Percentiles rank a stretch among this genome's conserved stretches.
Evolutionary conservation across 1,140 invertebrate species (phyloP).

Genomic region (Drosophila mayri): DNA sequence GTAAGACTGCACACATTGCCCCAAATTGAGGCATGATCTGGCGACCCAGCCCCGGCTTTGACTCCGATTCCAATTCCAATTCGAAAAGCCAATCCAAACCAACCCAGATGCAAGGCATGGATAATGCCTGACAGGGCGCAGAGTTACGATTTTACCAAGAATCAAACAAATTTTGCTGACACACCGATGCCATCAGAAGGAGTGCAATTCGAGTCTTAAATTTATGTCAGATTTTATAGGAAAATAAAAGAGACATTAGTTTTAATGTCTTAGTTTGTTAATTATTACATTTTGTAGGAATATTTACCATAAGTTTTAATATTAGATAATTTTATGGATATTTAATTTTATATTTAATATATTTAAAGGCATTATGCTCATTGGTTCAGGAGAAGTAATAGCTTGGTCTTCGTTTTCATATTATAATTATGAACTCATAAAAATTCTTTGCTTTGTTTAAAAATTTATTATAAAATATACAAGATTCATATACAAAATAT

Average conservation of each 20-base stretch:
- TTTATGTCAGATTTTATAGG: background rate
- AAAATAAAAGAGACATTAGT: background rate
- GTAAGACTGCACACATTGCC: conserved; percentile 73
- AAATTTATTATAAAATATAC: too few species aligned
- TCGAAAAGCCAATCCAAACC: conserved; percentile 4
- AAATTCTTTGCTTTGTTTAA: too few species aligned
- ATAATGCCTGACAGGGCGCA: conserved; percentile 40
- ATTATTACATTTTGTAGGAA: background rate
- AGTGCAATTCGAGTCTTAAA: background rate
- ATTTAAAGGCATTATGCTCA: too few species aligned
- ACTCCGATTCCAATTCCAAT: conserved; percentile 18
- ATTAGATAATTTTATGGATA: background rate
- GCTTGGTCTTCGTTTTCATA: background rate
- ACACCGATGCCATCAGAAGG: conserved; percentile 34
- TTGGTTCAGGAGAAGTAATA: too few species aligned
- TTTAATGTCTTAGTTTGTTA: background rate
- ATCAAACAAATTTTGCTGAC: conserved; percentile 43
- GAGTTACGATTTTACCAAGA: conserved; percentile 38
- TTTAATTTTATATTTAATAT: background rate
- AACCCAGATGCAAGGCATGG: conserved; percentile 43
- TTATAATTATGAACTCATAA: too few species aligned
- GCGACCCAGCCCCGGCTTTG: conserved; percentile 38
- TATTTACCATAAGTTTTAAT: background rate
- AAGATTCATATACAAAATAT: too few species aligned
- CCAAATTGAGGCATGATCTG: conserved; percentile 62